Evolutionary conservation across 1,140 invertebrate genomes (phyloP).

Genomic region (Bombus soroeensis): DNA sequence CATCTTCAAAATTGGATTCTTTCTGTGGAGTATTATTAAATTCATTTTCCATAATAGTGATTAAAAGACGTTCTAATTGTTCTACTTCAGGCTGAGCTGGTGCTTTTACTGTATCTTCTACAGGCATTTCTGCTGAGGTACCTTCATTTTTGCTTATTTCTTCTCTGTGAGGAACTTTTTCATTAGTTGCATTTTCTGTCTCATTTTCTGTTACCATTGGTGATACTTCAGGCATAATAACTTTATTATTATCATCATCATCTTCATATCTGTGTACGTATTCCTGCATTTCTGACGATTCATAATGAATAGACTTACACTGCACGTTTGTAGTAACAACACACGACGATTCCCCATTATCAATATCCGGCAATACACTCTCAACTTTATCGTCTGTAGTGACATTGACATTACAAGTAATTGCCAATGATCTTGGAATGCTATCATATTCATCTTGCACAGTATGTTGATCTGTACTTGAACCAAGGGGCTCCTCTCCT

Average conservation of each 20-base stretch:
- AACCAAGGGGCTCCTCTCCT: conserved; percentile 64
- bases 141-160: conserved; percentile 39
- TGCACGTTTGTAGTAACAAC: conserved; percentile 34
- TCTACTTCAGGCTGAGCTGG: conserved; percentile 72
- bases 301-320: conserved; percentile 58
- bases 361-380: conserved; percentile 71
- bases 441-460: conserved; percentile 59
- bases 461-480: conserved; percentile 36
- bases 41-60: conserved; percentile 77
- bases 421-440: conserved; percentile 58
- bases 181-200: conserved; percentile 36
- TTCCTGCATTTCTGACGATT: conserved; percentile 51
- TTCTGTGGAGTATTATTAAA: conserved; percentile 56
- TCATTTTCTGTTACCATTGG: conserved; percentile 27
- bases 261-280: conserved; percentile 56
- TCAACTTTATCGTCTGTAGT: conserved; percentile 68
- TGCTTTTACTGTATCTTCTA: conserved; percentile 42
- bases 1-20: conserved; percentile 35
- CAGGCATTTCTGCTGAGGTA: conserved; percentile 25
- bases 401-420: conserved; percentile 52
- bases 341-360: conserved; percentile 56
- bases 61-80: conserved; percentile 75
- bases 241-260: conserved; percentile 44
- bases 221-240: conserved; percentile 27
- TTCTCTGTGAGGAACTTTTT: conserved; percentile 43